Evolutionary conservation across 2,113 vertebrate species (phyloP).

Genomic region (Ellobius talpinus): DNA sequence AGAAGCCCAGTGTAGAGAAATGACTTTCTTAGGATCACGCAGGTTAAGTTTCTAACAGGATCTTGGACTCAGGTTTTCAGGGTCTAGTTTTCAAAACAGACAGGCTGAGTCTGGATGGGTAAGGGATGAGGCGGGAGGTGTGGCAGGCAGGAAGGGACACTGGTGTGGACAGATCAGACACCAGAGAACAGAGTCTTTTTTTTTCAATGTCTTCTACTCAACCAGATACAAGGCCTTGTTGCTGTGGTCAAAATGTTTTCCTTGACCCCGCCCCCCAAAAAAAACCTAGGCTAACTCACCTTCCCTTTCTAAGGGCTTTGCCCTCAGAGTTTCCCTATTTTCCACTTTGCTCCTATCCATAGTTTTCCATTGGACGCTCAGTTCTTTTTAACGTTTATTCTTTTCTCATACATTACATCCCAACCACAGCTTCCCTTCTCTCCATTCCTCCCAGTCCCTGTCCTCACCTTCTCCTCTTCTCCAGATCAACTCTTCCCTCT

Average conservation of each 20-base stretch:
- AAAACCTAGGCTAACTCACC: background rate
- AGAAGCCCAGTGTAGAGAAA: background rate
- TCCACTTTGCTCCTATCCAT: conserved; percentile 5
- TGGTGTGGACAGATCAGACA: background rate
- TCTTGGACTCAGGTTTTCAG: conserved; percentile 46
- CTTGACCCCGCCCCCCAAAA: background rate
- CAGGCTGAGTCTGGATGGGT: background rate
- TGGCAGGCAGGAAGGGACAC: background rate
- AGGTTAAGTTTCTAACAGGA: background rate
- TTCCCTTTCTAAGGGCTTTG: conserved; percentile 12
- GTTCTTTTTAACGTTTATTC: background rate
- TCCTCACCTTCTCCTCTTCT: background rate
- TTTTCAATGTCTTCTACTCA: background rate
- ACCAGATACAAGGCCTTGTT: background rate
- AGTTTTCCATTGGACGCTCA: background rate
- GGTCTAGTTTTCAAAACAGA: background rate
- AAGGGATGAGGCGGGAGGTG: background rate
- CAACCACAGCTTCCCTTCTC: background rate
- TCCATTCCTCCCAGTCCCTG: background rate
- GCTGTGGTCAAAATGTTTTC: background rate
- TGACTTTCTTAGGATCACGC: conserved; percentile 1
- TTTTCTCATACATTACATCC: background rate
- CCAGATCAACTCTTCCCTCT: background rate
- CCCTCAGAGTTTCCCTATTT: background rate
- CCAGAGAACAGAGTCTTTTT: background rate